Base-by-base conservation (phyloP, 2,888 invertebrate genomes). In the Caenorhabditis sp. region DNA sequence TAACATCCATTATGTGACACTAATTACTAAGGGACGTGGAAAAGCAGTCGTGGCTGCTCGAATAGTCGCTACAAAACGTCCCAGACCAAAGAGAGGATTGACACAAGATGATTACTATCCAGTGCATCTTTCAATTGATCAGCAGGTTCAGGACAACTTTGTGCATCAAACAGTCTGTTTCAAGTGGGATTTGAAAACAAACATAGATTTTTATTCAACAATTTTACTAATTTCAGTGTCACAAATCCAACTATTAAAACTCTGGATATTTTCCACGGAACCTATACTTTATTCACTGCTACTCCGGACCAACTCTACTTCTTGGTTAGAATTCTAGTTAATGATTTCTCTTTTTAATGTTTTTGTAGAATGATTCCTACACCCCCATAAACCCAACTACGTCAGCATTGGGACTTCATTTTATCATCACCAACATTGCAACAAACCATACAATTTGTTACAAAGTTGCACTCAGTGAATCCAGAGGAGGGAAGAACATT, bases 221-320 rank as follows among this genome's bases (percentile, higher is more conserved):
- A 40, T 8, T 13, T 6, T 13, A 40, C 13, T 40, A 13, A 2
- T 60, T 85, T 80, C 56, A 87, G 88, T 51, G 80, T 85, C 0
- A 72, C 69, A 11, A 85, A 85, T 11, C 85, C 86, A 1, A 62
- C 87, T 11, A 80, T 90, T 37, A 82, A 78, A 40, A 82, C 84
- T 3, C 56, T 90, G 0, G 89, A 90, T 61, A 84, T 90, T 13
- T 85, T 86, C 13, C 90, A 90, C 67, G 90, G 90, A 3, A 70
- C 88, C 13, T 90, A 84, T 78, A 90, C 90, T 0, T 88, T 88
- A 3, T 90, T 88, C 79, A 81, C 83, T n/a, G 81, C 89, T 0
- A 53, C 50, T 28, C 35, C 64, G 11, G 60, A 80, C 62, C 64
- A 83, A 13, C 70, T 64, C 1, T 55, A 55, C 6, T 61, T 62